phyloP scores from a whole-genome alignment of 2,113 vertebrate genomes.

The Apodemus sylvaticus region DNA sequence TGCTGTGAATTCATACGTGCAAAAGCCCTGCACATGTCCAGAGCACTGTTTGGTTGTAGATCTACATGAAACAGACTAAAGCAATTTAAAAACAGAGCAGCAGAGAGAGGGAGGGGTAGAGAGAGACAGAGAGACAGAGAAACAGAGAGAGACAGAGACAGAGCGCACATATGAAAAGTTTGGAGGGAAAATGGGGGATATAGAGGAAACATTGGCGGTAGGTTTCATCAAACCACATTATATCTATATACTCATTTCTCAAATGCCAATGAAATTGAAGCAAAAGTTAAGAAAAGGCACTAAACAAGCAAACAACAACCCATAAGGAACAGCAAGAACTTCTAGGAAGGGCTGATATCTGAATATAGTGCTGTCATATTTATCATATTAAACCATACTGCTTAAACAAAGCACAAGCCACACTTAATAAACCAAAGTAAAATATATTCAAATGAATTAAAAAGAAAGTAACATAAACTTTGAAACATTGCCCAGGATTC shows the following conservation, averaged over 20 bases:
- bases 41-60: background rate
- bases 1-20: background rate
- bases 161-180: background rate
- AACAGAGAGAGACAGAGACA: fast-evolving
- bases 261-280: background rate
- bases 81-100: background rate
- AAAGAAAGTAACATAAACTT: background rate
- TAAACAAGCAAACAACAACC: background rate
- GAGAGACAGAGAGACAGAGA: fast-evolving
- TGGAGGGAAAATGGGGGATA: background rate
- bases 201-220: background rate
- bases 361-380: background rate
- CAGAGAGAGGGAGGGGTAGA: background rate
- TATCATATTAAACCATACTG: background rate
- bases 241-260: background rate
- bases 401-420: background rate
- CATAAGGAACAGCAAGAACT: background rate
- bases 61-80: background rate
- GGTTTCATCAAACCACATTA: background rate
- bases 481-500: background rate
- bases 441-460: background rate
- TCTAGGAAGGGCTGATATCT: background rate
- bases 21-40: background rate
- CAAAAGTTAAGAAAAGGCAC: background rate
- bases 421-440: background rate